Base-by-base conservation (phyloP, 2,888 invertebrate genomes). In the Cephus pulcher region DNA sequence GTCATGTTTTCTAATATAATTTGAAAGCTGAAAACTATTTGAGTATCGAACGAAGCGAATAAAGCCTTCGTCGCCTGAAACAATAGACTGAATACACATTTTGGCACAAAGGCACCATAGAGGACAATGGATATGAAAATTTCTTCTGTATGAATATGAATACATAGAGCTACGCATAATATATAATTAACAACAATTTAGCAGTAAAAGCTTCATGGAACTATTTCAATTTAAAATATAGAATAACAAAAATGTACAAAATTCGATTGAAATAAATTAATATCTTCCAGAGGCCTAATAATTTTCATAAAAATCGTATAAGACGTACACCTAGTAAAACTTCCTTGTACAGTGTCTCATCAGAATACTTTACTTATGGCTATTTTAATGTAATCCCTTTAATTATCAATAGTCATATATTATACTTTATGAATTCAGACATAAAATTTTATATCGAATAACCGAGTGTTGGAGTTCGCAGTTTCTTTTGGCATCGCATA, bases 381-480 rank as follows among this genome's bases (percentile, higher is more conserved):
- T 77, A 80, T 80, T 77, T 70, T 70, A 69, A 78, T 74, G 78
- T 76, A 78, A 80, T 83, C 40, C 75, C 75, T 6, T 76, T 30
- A 74, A 30, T n/a, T 73, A 70, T 23, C 23, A 76, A 37, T 73
- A 33, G 37, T 76, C 30, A 70, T 82, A 81, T 78, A 74, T 79
- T 82, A 84, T 81, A 84, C 80, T 74, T 83, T 80, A 82, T 79
- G 82, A 81, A 77, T 76, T 84, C 80, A 79, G 80, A 85, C 84
- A 86, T 79, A 81, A 79, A 86, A 82, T 80, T 74, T 75, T 82
- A 78, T 40, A 82, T 76, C 71, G 77, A 76, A 73, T 75, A 78
- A 79, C 75, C 70, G 74, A 82, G 40, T 79, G 79, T 74, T 69
- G 78, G 82, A 83, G 76, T 83, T 81, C 78, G 81, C 78, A 76